Percentiles rank a stretch among this genome's conserved stretches.
phyloP scores from a whole-genome alignment of 1,140 invertebrate genomes.

The Phenacoccus solenopsis region DNA sequence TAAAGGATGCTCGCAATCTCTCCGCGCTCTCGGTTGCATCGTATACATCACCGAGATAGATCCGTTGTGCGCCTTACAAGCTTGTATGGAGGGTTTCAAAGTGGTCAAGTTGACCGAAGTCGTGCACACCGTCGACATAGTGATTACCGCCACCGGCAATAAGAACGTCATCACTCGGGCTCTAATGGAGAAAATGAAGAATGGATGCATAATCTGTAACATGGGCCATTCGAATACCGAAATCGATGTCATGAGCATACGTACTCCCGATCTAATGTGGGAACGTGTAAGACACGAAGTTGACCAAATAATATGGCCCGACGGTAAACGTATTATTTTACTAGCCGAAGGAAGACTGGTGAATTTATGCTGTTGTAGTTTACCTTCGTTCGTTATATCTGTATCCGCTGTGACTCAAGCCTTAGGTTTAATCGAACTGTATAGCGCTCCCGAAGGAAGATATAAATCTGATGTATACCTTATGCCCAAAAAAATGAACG shows the following conservation, averaged over 20 bases:
- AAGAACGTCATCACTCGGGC: slow-evolving; percentile 91
- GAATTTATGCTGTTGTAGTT: slow-evolving; percentile 91
- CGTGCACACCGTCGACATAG: slow-evolving; percentile 81
- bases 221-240: slow-evolving; percentile 98
- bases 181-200: slow-evolving; percentile 96
- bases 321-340: slow-evolving; percentile 80
- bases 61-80: slow-evolving; percentile 94
- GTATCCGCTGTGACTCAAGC: slow-evolving; percentile 86
- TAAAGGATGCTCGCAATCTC: slow-evolving; percentile 89
- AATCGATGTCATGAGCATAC: slow-evolving; percentile 86
- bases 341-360: slow-evolving; percentile 89
- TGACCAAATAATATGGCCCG: slow-evolving; percentile 93
- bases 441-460: slow-evolving; percentile 82
- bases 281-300: slow-evolving; percentile 95
- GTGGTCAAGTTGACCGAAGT: slow-evolving; percentile 92
- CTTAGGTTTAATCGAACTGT: slow-evolving; percentile 82
- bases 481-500: slow-evolving; percentile 83
- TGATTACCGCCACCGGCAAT: slow-evolving; percentile 91
- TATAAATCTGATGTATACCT: slow-evolving; percentile 97
- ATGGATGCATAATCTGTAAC: slow-evolving; percentile 91
- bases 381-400: slow-evolving; percentile 94
- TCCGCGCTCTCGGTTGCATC: slow-evolving; percentile 88
- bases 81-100: slow-evolving; percentile 94
- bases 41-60: slow-evolving; percentile 96
- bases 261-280: slow-evolving; percentile 90